These are phyloP conservation scores for Chaenocephalus aceratus DNA, from an alignment of 2,113 vertebrate species.

Conservation along the genomic window DNA sequence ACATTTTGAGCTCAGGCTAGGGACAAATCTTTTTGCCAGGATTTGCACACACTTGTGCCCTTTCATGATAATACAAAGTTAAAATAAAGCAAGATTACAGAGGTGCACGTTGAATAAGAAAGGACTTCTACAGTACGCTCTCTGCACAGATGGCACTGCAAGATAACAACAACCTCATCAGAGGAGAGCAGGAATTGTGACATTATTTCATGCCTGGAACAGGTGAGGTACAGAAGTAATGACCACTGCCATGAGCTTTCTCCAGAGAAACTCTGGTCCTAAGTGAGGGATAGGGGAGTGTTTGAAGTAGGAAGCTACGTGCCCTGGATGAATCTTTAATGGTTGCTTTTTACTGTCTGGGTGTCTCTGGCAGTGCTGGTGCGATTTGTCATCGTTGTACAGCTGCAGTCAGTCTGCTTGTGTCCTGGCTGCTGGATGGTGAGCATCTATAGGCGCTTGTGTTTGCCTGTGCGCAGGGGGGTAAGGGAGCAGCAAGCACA, in stretches of 20 bases:
- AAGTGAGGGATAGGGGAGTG: slow-evolving; percentile 69
- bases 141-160: slow-evolving; percentile 52
- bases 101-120: slow-evolving; percentile 36
- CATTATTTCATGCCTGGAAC: slow-evolving; percentile 34
- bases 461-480: slow-evolving; percentile 7
- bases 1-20: too few relatives aligned
- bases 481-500: slow-evolving; percentile 23
- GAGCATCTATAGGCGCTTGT: slow-evolving; percentile 57
- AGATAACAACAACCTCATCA: slow-evolving; percentile 58
- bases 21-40: too few relatives aligned
- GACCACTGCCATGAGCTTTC: slow-evolving; percentile 59
- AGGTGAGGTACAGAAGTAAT: slow-evolving; percentile 64
- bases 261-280: slow-evolving; percentile 65
- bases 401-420: slow-evolving; percentile 56
- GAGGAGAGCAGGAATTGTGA: slow-evolving; percentile 37
- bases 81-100: slow-evolving; percentile 29
- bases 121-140: slow-evolving; percentile 8
- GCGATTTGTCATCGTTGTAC: slow-evolving; percentile 81
- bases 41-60: too few relatives aligned
- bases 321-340: slow-evolving; percentile 82
- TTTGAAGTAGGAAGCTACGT: slow-evolving; percentile 75
- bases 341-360: slow-evolving; percentile 83
- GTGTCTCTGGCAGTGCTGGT: slow-evolving; percentile 75
- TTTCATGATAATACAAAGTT: slow-evolving; percentile 35
- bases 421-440: slow-evolving; percentile 34